Conservation (phyloP, 2,113 vertebrate genomes). For the Myiozetetes cayanensis region DNA sequence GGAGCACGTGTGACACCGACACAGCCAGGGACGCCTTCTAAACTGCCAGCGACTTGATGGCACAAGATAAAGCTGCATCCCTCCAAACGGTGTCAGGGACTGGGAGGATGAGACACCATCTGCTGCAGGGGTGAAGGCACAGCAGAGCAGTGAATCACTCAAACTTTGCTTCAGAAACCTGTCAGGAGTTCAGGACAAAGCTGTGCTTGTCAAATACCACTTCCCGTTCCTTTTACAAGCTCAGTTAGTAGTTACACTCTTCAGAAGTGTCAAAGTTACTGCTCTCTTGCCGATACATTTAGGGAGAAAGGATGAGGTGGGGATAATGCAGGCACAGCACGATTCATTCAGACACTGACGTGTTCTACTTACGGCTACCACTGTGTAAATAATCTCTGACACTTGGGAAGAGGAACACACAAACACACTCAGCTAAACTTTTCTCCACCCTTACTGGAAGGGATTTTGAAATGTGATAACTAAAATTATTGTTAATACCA, state of each 20-base stretch:
- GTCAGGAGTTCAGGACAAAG: neutral
- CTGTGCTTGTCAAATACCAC: neutral
- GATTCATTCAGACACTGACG: neutral
- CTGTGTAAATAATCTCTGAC: neutral
- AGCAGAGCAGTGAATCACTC: neutral
- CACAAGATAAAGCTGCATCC: neutral
- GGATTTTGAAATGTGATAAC: neutral
- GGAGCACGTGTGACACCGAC: neutral
- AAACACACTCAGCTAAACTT: neutral
- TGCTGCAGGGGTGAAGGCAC: neutral
- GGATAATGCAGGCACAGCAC: neutral
- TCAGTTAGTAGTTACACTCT: neutral
- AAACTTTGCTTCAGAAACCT: neutral
- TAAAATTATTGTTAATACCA: neutral
- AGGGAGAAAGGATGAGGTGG: neutral
- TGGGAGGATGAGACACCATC: neutral
- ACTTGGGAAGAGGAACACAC: neutral
- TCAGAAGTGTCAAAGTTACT: neutral
- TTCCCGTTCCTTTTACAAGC: neutral
- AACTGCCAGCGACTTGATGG: neutral
- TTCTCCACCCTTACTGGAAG: neutral
- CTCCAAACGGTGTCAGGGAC: neutral
- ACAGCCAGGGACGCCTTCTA: neutral
- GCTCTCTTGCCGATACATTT: neutral
- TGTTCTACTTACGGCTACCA: neutral